Conservation (phyloP, 2,113 vertebrate genomes). For the Festucalex cinctus region DNA sequence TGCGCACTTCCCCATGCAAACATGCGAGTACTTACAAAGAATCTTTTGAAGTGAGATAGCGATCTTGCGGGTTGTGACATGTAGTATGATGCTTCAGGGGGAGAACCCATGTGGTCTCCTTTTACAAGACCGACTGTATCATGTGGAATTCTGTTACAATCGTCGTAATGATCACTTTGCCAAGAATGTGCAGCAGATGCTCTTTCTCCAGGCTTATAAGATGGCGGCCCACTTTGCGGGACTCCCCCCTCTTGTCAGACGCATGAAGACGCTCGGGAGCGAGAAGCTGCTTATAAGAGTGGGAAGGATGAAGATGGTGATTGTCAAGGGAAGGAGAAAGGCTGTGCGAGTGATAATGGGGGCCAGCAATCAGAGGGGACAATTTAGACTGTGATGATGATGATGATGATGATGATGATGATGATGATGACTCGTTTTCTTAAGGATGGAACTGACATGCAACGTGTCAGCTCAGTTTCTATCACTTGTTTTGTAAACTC, state of each 20-base stretch:
- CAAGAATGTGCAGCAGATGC: slow-evolving; percentile 10
- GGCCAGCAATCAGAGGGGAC: neutral
- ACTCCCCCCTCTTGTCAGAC: slow-evolving; percentile 45
- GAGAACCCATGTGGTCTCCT: neutral
- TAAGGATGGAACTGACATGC: no score
- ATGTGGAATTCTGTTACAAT: slow-evolving; percentile 5
- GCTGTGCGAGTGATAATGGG: neutral
- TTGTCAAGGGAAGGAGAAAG: slow-evolving; percentile 26
- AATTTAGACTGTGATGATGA: neutral
- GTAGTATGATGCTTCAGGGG: neutral
- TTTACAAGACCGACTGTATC: neutral
- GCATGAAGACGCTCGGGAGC: slow-evolving; percentile 56
- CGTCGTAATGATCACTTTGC: slow-evolving; percentile 31
- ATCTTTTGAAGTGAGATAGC: neutral
- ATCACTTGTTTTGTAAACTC: no score
- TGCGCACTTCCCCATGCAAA: neutral
- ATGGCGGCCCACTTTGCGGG: slow-evolving; percentile 60
- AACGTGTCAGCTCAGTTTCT: no score
- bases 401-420: neutral
- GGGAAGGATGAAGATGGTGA: slow-evolving; percentile 15
- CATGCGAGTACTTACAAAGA: neutral
- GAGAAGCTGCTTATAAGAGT: slow-evolving; percentile 24
- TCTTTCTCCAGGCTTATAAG: slow-evolving; percentile 30
- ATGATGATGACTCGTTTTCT: neutral
- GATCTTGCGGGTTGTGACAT: neutral